These are phyloP conservation scores for Anseranas semipalmata DNA, from an alignment of 2,113 vertebrate genomes.

Conservation along the genomic window DNA sequence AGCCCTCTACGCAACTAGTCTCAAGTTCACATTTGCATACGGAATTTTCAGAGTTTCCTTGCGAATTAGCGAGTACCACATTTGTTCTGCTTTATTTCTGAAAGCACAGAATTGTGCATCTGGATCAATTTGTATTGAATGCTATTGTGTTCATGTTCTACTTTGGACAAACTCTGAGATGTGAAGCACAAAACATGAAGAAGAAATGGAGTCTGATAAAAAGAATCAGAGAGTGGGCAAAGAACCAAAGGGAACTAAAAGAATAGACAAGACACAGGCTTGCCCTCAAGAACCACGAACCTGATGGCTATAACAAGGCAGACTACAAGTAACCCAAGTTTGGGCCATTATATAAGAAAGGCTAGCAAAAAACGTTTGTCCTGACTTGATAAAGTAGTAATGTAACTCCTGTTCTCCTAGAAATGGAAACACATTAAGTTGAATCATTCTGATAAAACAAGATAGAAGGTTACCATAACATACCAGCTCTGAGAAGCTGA, in stretches of 20 bases:
- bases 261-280: neutral
- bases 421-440: conserved; percentile 13
- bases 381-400: neutral
- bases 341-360: neutral
- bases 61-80: neutral
- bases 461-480: neutral
- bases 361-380: neutral
- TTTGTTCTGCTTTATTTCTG: neutral
- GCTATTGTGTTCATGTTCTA: neutral
- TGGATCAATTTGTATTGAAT: neutral
- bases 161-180: neutral
- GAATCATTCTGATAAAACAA: conserved; percentile 36
- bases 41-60: neutral
- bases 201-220: neutral
- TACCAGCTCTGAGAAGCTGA: conserved; percentile 30
- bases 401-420: neutral
- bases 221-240: neutral
- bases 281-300: neutral
- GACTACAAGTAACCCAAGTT: neutral
- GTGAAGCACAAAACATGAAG: neutral
- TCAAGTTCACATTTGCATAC: neutral
- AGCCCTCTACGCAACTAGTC: neutral
- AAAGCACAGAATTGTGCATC: neutral
- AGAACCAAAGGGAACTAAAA: neutral
- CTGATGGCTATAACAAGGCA: neutral